Evolutionary conservation across 2,888 invertebrate genomes (phyloP), one percentile per base, ranked within the genome.

Genomic region (Neria commutata): DNA sequence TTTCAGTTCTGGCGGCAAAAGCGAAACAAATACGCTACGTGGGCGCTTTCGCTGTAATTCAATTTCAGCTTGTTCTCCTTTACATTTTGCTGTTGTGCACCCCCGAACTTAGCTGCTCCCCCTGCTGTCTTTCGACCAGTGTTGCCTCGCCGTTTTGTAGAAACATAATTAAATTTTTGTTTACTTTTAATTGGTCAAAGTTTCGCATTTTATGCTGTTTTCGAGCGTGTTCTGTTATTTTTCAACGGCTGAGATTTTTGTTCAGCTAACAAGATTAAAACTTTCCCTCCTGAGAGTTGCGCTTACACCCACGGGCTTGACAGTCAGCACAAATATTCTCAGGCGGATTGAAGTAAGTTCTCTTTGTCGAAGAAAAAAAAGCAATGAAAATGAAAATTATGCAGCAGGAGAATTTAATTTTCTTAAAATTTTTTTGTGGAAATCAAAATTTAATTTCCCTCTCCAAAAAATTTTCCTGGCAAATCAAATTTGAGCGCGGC

Each of bases 151-250:
- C 6, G 17, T 65, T 67, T 67, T 65, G 63, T 65, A 61, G 68
- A 63, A 71, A 71, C 70, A 72, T 76, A 76, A 76, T 76, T 77
- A 67, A 72, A 75, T 75, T 77, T 70, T 69, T 74, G 75, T 73
- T 75, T 71, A 68, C 71, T 73, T 75, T 76, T 75, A 76, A 73
- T 76, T 75, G 76, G 65, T 65, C 58, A 60, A 64, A 68, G 62
- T 60, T 63, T 54, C 47, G 42, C 37, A 54, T 49, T 51, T 23
- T 16, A 24, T 19, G 26, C 34, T 33, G 4, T 45, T n/a, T n/a
- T 37, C 51, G 11, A 2, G 34, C n/a, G n/a, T 54, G 26, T 54
- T 62, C 26, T 54, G 53, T 56, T 54, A 48, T 52, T 55, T 56
- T 53, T 56, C 42, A 53, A 26, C 46, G 24, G 50, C 50, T 34